Conservation (phyloP, 2,113 vertebrate species). For the Solea senegalensis region DNA sequence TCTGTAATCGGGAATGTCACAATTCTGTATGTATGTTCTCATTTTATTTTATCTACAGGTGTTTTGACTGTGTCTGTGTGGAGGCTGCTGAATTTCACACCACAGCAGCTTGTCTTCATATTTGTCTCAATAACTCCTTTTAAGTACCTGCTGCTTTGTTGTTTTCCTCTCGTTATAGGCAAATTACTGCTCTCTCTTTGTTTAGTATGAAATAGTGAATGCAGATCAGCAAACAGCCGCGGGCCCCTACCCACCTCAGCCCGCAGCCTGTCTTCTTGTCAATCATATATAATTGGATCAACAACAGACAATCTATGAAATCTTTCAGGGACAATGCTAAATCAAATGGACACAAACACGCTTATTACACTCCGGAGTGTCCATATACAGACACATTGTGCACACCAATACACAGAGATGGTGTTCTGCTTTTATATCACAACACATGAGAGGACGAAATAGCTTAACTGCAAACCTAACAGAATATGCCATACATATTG, state of each 20-base stretch:
- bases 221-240: slow-evolving; percentile 72
- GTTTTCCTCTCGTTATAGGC: slow-evolving; percentile 66
- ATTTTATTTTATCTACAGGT: slow-evolving; percentile 16
- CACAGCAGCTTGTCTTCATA: slow-evolving; percentile 39
- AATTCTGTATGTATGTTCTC: neutral
- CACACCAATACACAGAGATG: slow-evolving; percentile 2
- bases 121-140: slow-evolving; percentile 68
- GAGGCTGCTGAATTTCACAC: slow-evolving; percentile 34
- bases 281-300: slow-evolving; percentile 80
- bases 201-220: slow-evolving; percentile 58
- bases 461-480: neutral
- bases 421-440: neutral
- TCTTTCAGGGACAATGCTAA: slow-evolving; percentile 48
- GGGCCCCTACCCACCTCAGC: slow-evolving; percentile 56
- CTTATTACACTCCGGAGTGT: neutral
- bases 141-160: slow-evolving; percentile 59
- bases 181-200: slow-evolving; percentile 65
- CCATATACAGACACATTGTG: neutral
- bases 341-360: slow-evolving; percentile 40
- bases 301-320: slow-evolving; percentile 67
- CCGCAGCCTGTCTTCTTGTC: slow-evolving; percentile 66
- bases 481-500: neutral
- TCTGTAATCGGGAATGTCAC: neutral
- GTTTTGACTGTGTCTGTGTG: slow-evolving; percentile 1
- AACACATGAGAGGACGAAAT: neutral